Base-by-base conservation (phyloP, 2,797 vertebrate species). In the Melopsittacus undulatus region DNA sequence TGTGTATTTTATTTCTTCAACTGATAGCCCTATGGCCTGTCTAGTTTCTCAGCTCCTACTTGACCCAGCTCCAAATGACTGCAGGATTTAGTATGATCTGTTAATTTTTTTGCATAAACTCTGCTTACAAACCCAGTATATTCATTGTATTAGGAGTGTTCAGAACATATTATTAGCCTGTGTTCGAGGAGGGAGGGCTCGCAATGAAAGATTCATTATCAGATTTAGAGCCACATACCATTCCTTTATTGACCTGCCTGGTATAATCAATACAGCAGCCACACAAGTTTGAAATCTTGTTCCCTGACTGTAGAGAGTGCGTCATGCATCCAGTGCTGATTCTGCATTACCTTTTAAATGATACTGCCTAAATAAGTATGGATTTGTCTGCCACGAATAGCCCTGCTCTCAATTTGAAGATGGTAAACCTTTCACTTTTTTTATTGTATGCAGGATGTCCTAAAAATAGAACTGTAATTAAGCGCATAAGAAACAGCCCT, bases 201-300 rank as follows among this genome's bases (percentile, higher is more conserved):
- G 96, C 97, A 98, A 98, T 97, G 97, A 98, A 97, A 96, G 97
- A 94, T 94, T 98, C 97, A 97, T 98, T 98, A 98, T 98, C 97
- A 98, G 98, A 98, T 98, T 97, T 97, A 97, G 97, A 98, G 96
- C 97, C 97, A 97, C 97, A 97, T 97, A 98, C 97, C 97, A 98
- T 97, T 98, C 97, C 75, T 73, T 96, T 97, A 99, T 98, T 97
- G 98, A 99, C 98, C 95, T 94, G 96, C 97, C 95, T 90, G 86
- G 94, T 97, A 96, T 97, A 97, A 99, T 98, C 98, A 97, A 98
- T 98, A 96, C 52, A 81, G 88, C 97, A 96, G 95, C 97, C 97
- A 97, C 95, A 92, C 96, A 84, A 93, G 96, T 97, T 97, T 84
- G 96, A 97, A 98, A 98, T 98, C 97, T 95, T 89, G 97, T 97